Evolutionary conservation across 2,113 vertebrate species (phyloP), one percentile per base, ranked within the genome.

Genomic region (Hippocampus barbouri): DNA sequence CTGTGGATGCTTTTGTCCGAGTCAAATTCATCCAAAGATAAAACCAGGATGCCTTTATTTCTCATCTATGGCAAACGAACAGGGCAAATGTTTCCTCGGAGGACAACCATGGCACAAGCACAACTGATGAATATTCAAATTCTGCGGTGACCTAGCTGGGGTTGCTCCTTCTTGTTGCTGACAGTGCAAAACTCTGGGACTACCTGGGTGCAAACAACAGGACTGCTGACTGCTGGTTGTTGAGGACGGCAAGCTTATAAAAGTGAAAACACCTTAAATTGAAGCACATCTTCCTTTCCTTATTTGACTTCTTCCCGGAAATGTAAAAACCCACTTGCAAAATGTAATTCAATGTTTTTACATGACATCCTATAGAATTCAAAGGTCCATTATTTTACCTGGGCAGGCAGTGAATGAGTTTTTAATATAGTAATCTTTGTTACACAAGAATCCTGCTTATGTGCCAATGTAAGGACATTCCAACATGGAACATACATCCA

Each of bases 71-170:
- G 61, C 40, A 70, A 77, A 78, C 72, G 12, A 8, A 53, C 8
- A 60, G 78, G 41, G 27, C 14, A 47, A 76, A 18, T 18, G 12
- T 56, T 68, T 74, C 68, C 81, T 75, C 43, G 27, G 66, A 78
- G 79, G 76, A 76, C 12, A 34, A 76, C 67, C 30, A 8, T 62
- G 40, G 64, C 43, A 73, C 69, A 87, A 76, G 57, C 72, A 78
- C 80, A 83, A 84, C 71, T 81, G 79, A 87, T 82, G 79, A 85
- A 71, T 86, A 81, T 79, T 79, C 77, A 57, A 79, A 70, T 53
- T 72, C 68, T 85, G 82, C 81, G 66, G 77, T 68, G 85, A 79
- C 79, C 81, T 71, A 80, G 76, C 79, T 63, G 74, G 76, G 76
- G 71, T 79, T 69, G 62, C 71, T 86, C 75, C 70, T 70, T 49